These are phyloP conservation scores for Agelastica alni DNA, from an alignment of 2,888 invertebrate species.

Conservation along the genomic window DNA sequence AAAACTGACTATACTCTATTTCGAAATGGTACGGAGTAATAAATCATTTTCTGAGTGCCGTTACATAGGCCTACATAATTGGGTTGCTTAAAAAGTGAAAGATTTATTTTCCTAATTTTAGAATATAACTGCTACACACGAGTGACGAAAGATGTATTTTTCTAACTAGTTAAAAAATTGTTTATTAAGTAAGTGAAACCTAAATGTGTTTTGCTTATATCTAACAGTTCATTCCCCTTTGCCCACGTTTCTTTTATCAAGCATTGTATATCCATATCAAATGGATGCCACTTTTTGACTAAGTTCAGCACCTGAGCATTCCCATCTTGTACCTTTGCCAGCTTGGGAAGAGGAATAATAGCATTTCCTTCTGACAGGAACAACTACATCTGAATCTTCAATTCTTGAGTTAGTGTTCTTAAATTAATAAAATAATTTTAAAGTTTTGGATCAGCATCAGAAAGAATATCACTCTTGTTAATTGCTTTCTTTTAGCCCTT, in stretches of 20 bases:
- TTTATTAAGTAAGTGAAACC: constrained; percentile 76
- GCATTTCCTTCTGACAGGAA: constrained; percentile 72
- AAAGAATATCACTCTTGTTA: constrained; percentile 82
- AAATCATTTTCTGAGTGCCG: no score
- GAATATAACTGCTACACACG: no score
- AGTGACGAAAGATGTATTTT: no score
- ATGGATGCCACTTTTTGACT: constrained; percentile 73
- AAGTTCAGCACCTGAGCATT: constrained; percentile 69
- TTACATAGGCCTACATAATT: no score
- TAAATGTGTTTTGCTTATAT: constrained; percentile 70
- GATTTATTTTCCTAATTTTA: no score
- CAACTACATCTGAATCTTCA: constrained; percentile 62
- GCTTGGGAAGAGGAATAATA: constrained; percentile 81
- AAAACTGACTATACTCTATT: no score
- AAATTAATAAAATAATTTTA: constrained; percentile 80
- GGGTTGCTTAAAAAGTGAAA: no score
- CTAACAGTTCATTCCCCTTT: constrained; percentile 73
- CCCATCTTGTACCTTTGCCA: constrained; percentile 88
- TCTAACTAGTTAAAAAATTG: no score
- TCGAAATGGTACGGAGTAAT: no score
- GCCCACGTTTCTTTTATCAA: constrained; percentile 83
- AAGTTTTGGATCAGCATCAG: constrained; percentile 82
- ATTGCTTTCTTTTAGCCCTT: constrained; percentile 79
- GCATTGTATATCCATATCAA: constrained; percentile 81
- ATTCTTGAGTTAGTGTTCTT: constrained; percentile 72